Conservation (phyloP, 1,140 invertebrate species). For the Drosophila simulans region DNA sequence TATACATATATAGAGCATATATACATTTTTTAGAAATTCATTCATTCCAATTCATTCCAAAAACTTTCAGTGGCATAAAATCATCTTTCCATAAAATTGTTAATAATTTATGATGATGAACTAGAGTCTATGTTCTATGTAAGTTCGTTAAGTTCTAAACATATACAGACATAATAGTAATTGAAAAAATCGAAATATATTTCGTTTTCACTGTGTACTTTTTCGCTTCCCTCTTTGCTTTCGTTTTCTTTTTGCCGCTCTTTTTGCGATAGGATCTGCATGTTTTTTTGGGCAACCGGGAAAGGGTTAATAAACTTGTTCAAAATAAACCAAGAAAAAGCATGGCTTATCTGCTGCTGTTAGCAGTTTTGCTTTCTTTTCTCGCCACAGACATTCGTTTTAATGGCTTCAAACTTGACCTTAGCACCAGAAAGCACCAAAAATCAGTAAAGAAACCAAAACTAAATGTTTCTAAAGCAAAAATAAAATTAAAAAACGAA, state of each 20-base stretch:
- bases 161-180: background rate
- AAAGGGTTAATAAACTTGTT: slow-evolving; percentile 78
- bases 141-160: background rate
- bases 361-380: slow-evolving; percentile 76
- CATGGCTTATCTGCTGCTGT: slow-evolving; percentile 17
- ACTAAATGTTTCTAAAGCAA: slow-evolving; percentile 4
- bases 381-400: slow-evolving; percentile 44
- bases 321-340: slow-evolving; percentile 56
- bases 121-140: background rate
- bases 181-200: no score
- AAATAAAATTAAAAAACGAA: background rate
- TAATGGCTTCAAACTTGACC: slow-evolving; percentile 78
- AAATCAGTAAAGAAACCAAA: slow-evolving; percentile 25
- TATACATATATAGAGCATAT: background rate
- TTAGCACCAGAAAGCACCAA: slow-evolving; percentile 67
- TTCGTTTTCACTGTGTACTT: slow-evolving; percentile 3
- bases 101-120: background rate
- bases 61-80: background rate
- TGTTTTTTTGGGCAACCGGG: slow-evolving; percentile 42
- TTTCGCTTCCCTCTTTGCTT: slow-evolving; percentile 12
- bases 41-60: background rate
- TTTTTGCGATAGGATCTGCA: slow-evolving; percentile 58
- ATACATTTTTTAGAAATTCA: background rate
- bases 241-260: slow-evolving; percentile 29
- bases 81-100: background rate